These are phyloP conservation scores for Lutra lutra DNA, from an alignment of 2,797 vertebrate species.

Conservation along the genomic window DNA sequence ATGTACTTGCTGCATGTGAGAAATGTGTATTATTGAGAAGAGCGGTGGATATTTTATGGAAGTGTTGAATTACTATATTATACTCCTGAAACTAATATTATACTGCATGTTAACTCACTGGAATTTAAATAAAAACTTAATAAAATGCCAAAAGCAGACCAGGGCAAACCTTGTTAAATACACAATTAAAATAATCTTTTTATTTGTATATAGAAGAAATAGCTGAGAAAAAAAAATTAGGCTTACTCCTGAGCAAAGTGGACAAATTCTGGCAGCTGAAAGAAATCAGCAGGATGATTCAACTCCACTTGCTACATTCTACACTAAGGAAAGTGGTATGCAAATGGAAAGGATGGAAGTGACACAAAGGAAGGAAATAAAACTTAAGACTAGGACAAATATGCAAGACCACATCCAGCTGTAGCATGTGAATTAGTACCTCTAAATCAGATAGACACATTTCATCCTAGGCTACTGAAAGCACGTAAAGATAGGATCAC, in stretches of 20 bases:
- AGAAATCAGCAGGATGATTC: slow-evolving; percentile 47
- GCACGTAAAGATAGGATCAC: background rate
- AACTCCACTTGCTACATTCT: slow-evolving; percentile 24
- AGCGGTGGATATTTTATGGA: background rate
- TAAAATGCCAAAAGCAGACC: background rate
- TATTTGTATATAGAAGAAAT: slow-evolving; percentile 16
- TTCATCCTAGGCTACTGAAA: slow-evolving; percentile 16
- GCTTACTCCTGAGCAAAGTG: slow-evolving; percentile 5
- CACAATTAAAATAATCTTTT: slow-evolving; percentile 33
- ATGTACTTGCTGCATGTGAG: background rate
- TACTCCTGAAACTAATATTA: background rate
- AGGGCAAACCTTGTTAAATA: slow-evolving; percentile 37
- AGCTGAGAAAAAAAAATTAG: background rate
- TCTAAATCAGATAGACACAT: background rate
- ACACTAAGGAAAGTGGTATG: slow-evolving; percentile 47
- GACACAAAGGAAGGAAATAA: slow-evolving; percentile 45
- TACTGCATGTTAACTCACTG: background rate
- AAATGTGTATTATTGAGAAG: background rate
- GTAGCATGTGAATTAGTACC: background rate
- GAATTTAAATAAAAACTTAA: background rate
- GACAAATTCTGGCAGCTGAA: slow-evolving; percentile 45
- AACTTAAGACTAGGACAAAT: slow-evolving; percentile 37
- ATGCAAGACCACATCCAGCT: background rate
- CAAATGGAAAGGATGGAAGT: slow-evolving; percentile 36
- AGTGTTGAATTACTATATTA: background rate